phyloP scores from a whole-genome alignment of 2,888 invertebrate species.

The Pristionchus exspectatus region DNA sequence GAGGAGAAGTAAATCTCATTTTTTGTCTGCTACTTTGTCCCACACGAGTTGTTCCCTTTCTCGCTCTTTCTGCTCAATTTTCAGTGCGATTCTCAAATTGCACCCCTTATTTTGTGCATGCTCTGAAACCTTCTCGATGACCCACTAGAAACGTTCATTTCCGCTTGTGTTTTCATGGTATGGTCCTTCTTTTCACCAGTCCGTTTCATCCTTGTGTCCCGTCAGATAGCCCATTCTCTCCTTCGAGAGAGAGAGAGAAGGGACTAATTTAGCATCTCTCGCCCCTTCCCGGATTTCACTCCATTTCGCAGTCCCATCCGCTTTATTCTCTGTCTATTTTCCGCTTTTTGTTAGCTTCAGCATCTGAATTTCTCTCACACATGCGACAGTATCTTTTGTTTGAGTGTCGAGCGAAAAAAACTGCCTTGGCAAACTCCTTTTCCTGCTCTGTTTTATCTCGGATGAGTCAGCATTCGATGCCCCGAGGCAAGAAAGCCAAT shows the following conservation, averaged over 20 bases:
- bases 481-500: neutral
- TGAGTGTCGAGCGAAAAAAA: neutral
- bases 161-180: neutral
- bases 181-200: neutral
- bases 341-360: conserved; percentile 5
- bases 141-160: neutral
- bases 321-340: neutral
- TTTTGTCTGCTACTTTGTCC: conserved; percentile 1
- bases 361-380: neutral
- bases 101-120: neutral
- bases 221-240: neutral
- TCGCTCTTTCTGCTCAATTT: neutral
- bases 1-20: conserved; percentile 34
- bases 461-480: neutral
- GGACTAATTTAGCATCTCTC: neutral
- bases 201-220: neutral
- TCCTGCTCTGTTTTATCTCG: conserved; percentile 1
- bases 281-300: neutral
- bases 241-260: no score
- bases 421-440: neutral
- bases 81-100: neutral
- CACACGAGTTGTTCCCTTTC: neutral
- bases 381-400: conserved; percentile 18
- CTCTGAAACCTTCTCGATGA: neutral
- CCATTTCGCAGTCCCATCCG: neutral